A percentile compares a stretch with the other conserved stretches of the same genome.
Conservation (phyloP, 2,113 vertebrate species). For the Callochromis pleurospilus region DNA sequence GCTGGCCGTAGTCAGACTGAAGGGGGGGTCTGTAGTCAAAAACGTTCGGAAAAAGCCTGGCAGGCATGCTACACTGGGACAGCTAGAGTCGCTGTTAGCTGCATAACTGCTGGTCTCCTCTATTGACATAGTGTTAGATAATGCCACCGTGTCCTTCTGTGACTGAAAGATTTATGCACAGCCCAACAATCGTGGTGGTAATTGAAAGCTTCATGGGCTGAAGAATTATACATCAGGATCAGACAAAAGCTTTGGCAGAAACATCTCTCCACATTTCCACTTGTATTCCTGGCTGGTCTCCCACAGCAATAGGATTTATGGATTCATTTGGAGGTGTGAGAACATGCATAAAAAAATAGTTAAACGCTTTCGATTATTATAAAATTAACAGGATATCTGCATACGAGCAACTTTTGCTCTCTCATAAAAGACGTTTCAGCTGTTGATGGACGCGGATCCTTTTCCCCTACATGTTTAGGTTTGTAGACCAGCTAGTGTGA, state of each 20-base stretch:
- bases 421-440: background rate
- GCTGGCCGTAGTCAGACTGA: constrained; percentile 26
- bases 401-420: background rate
- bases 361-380: background rate
- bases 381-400: background rate
- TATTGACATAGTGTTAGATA: constrained; percentile 33
- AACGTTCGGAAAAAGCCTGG: constrained; percentile 59
- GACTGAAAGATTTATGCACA: constrained; percentile 12
- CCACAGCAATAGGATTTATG: background rate
- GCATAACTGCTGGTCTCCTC: background rate
- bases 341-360: background rate
- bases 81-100: constrained; percentile 22
- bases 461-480: background rate
- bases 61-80: constrained; percentile 38
- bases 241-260: constrained; percentile 15
- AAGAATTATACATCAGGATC: constrained; percentile 20
- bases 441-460: background rate
- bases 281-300: background rate
- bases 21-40: constrained; percentile 27
- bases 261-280: background rate
- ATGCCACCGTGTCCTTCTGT: background rate
- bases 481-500: background rate
- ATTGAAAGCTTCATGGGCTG: background rate
- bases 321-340: background rate
- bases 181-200: background rate